A percentile compares a stretch with the other conserved stretches of the same genome.
These are phyloP conservation scores for Burhinus bistriatus DNA, from an alignment of 2,113 vertebrate species.

Conservation along the genomic window DNA sequence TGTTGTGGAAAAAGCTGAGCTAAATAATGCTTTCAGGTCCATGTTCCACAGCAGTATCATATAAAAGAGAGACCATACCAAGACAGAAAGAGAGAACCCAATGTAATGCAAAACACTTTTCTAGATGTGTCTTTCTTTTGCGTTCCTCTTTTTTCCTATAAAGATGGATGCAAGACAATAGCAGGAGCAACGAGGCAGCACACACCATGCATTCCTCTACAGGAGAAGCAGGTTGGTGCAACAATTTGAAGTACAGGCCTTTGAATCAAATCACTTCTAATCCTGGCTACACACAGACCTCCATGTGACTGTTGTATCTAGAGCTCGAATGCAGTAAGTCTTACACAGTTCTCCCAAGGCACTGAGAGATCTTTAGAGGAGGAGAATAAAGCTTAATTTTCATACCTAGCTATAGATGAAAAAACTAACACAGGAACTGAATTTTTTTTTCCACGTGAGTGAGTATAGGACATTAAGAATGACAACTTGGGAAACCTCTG, in stretches of 20 bases:
- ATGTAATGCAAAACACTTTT: background rate
- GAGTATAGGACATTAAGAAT: background rate
- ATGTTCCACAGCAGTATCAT: background rate
- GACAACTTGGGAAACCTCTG: background rate
- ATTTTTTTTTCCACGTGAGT: background rate
- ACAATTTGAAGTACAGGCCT: background rate
- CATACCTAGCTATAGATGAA: background rate
- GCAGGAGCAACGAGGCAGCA: background rate
- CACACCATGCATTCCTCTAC: background rate
- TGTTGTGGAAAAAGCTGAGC: background rate
- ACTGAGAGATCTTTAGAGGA: background rate
- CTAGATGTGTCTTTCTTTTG: background rate
- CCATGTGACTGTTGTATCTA: background rate
- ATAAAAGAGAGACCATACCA: background rate
- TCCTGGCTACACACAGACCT: background rate
- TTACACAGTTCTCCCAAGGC: background rate
- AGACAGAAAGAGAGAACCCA: background rate
- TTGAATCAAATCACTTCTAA: background rate
- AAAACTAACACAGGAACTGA: background rate
- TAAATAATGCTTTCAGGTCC: background rate
- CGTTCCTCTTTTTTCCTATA: background rate
- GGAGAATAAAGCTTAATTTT: background rate
- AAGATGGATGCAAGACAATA: background rate
- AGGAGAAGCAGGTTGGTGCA: background rate
- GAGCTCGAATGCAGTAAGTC: background rate